These are phyloP conservation scores for Patella vulgata DNA, from an alignment of 1,140 invertebrate genomes.

Conservation along the genomic window DNA sequence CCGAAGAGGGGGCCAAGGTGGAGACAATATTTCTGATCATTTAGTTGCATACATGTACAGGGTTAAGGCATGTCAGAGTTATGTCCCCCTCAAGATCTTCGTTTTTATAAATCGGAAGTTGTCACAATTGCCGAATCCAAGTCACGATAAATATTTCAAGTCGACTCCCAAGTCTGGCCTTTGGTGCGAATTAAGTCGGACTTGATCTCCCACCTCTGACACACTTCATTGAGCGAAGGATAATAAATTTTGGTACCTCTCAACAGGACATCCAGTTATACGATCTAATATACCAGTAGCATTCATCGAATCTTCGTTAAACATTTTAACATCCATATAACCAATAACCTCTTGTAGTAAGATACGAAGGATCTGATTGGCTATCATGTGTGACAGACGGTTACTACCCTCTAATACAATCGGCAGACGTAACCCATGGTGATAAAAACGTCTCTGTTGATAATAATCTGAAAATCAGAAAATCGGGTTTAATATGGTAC, in stretches of 20 bases:
- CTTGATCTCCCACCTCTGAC: no score
- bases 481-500: no score
- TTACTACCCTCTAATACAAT: conserved; percentile 60
- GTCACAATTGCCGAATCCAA: no score
- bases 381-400: conserved; percentile 73
- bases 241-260: no score
- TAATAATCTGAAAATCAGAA: conserved; percentile 9
- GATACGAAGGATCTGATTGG: conserved; percentile 74
- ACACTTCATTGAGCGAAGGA: no score
- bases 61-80: background rate
- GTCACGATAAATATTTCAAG: no score
- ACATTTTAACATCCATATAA: conserved; percentile 71
- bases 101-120: no score
- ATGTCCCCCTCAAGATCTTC: background rate
- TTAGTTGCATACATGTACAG: no score
- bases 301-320: conserved; percentile 68
- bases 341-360: conserved; percentile 75
- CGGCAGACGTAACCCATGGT: conserved; percentile 47
- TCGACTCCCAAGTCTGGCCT: no score
- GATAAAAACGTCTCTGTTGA: conserved; percentile 47
- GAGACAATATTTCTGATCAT: background rate
- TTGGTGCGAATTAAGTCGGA: no score
- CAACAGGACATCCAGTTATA: conserved; percentile 44
- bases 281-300: conserved; percentile 58
- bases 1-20: background rate